Conservation (phyloP, 2,113 vertebrate genomes). For the Nicator chloris region DNA sequence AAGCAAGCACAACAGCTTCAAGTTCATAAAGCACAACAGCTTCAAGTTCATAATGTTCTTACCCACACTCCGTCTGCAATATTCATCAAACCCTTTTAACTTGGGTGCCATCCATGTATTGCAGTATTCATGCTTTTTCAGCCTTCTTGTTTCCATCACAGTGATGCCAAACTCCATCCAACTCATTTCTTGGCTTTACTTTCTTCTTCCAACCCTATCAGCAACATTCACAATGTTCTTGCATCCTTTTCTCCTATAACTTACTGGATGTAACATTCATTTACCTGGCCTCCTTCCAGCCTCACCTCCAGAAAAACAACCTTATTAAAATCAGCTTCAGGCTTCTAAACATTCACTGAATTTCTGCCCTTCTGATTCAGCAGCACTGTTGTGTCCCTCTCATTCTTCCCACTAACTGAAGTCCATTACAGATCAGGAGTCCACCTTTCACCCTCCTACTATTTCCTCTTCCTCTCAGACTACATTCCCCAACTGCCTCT, state of each 20-base stretch:
- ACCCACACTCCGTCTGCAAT: conserved; percentile 6
- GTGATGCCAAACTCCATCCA: background rate
- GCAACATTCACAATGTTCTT: background rate
- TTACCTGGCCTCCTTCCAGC: background rate
- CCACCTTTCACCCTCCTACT: conserved; percentile 29
- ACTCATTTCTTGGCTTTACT: background rate
- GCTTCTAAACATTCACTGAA: background rate
- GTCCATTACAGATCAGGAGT: background rate
- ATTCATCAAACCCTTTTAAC: conserved; percentile 19
- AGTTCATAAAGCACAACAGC: background rate
- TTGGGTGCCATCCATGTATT: conserved; percentile 35
- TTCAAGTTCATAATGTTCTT: conserved; percentile 20
- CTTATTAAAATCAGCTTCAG: background rate
- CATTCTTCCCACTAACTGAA: background rate
- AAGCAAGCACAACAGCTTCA: background rate
- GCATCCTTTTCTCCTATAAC: background rate
- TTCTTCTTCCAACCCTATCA: background rate
- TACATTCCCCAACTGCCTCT: background rate
- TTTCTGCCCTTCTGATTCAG: background rate
- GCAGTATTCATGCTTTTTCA: conserved; percentile 5
- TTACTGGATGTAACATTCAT: background rate
- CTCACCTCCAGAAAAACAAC: background rate
- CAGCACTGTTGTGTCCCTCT: background rate
- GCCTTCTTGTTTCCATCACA: background rate
- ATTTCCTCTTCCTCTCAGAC: background rate